A percentile compares a stretch with the other conserved stretches of the same genome.
These are phyloP conservation scores for Sparus aurata DNA, from an alignment of 2,797 vertebrate genomes.

Conservation along the genomic window DNA sequence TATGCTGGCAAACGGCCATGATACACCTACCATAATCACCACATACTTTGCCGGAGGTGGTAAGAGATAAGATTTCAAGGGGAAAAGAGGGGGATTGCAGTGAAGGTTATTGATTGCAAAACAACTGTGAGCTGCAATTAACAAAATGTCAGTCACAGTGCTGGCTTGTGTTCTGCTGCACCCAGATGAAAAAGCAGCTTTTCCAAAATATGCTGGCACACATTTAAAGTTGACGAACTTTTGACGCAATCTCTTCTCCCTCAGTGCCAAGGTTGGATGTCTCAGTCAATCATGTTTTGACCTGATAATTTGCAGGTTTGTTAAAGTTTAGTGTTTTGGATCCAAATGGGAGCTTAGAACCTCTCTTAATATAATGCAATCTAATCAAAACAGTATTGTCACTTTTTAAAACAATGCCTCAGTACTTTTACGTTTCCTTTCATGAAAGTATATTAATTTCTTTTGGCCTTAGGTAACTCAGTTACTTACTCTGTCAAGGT, in stretches of 20 bases:
- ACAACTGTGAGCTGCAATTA: constrained; percentile 33
- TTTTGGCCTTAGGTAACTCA: background rate
- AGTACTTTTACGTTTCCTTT: background rate
- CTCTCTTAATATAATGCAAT: background rate
- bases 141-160: constrained; percentile 39
- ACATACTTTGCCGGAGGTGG: constrained; percentile 2
- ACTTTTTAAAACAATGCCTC: background rate
- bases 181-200: constrained; percentile 35
- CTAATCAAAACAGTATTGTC: background rate
- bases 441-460: background rate
- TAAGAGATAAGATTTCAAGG: constrained; percentile 1
- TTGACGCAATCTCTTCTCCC: background rate
- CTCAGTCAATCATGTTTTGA: background rate
- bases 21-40: constrained; percentile 1
- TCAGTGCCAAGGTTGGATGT: constrained; percentile 4
- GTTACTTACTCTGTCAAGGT: background rate
- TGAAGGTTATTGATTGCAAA: constrained; percentile 33
- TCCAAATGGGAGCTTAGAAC: background rate
- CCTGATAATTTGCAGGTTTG: background rate
- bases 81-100: background rate
- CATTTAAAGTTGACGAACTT: constrained; percentile 17
- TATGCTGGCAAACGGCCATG: background rate
- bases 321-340: background rate
- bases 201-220: constrained; percentile 51
- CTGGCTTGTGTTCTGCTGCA: constrained; percentile 36